Evolutionary conservation across 2,888 invertebrate species (phyloP).

Genomic region (Agelastica alni): DNA sequence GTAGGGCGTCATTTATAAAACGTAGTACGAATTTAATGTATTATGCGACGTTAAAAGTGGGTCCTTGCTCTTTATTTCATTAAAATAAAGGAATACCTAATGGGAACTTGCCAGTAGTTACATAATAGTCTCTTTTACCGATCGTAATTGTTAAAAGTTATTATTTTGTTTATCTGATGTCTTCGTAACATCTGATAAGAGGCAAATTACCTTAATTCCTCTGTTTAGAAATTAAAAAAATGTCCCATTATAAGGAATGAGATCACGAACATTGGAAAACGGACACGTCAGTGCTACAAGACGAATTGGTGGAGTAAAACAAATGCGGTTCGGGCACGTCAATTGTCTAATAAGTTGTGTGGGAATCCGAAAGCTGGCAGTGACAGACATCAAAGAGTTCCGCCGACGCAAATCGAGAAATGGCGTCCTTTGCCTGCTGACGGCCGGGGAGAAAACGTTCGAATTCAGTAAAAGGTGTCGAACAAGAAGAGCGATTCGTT

Average conservation of each 20-base stretch:
- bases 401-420: slow-evolving; percentile 1
- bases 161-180: slow-evolving; percentile 8
- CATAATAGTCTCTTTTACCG: too few species aligned
- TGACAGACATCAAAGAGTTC: slow-evolving; percentile 33
- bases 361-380: slow-evolving; percentile 42
- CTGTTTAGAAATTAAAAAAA: slow-evolving; percentile 1
- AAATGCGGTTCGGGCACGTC: slow-evolving; percentile 51
- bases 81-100: too few species aligned
- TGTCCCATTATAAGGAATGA: slow-evolving; percentile 20
- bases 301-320: slow-evolving; percentile 48
- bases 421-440: neutral
- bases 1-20: too few species aligned
- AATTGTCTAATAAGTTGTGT: slow-evolving; percentile 48
- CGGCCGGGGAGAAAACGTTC: neutral
- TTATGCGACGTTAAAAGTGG: too few species aligned
- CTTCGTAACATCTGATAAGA: neutral
- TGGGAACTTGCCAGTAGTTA: too few species aligned
- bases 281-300: slow-evolving; percentile 36
- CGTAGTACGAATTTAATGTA: too few species aligned
- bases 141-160: too few species aligned
- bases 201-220: slow-evolving; percentile 12
- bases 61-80: too few species aligned
- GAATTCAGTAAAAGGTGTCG: neutral
- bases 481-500: neutral
- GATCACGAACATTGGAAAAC: slow-evolving; percentile 26